Evolutionary conservation across 2,113 vertebrate species (phyloP).

Genomic region (Hydrolagus affinis): DNA sequence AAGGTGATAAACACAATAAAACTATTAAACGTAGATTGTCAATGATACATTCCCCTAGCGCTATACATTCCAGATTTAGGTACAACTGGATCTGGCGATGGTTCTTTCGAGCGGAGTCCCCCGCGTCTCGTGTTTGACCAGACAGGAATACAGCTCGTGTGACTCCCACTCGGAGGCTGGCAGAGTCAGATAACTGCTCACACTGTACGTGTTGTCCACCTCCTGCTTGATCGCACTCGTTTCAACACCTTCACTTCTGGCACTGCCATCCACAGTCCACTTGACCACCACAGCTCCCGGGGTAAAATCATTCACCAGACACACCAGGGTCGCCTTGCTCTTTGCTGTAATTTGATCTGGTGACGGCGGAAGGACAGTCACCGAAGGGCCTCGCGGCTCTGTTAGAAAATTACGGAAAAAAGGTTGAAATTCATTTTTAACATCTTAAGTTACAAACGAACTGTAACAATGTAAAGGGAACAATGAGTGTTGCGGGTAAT

Average conservation of each 20-base stretch:
- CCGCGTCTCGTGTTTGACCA: constrained; percentile 32
- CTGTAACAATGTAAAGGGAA: too few relatives aligned
- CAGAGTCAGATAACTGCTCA: constrained; percentile 48
- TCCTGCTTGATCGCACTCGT: constrained; percentile 32
- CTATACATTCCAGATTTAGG: neutral
- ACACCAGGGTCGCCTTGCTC: neutral
- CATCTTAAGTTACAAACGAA: too few relatives aligned
- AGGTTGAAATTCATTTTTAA: too few relatives aligned
- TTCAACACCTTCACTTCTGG: neutral
- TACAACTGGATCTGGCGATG: neutral
- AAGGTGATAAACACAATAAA: neutral
- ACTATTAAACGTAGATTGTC: neutral
- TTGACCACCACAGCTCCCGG: neutral
- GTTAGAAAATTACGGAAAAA: neutral
- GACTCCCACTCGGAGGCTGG: constrained; percentile 41
- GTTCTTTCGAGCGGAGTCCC: neutral
- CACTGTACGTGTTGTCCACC: constrained; percentile 44
- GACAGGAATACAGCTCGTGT: constrained; percentile 36
- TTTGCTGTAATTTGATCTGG: neutral
- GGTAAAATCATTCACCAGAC: constrained; percentile 20
- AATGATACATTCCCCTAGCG: neutral
- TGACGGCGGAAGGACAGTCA: neutral
- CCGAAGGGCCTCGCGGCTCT: neutral
- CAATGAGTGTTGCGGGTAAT: too few relatives aligned
- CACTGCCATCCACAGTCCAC: constrained; percentile 16